Evolutionary conservation across 1,140 invertebrate species (phyloP), one percentile per base, ranked within the genome.

Genomic region (Trypoxylus dichotomus): DNA sequence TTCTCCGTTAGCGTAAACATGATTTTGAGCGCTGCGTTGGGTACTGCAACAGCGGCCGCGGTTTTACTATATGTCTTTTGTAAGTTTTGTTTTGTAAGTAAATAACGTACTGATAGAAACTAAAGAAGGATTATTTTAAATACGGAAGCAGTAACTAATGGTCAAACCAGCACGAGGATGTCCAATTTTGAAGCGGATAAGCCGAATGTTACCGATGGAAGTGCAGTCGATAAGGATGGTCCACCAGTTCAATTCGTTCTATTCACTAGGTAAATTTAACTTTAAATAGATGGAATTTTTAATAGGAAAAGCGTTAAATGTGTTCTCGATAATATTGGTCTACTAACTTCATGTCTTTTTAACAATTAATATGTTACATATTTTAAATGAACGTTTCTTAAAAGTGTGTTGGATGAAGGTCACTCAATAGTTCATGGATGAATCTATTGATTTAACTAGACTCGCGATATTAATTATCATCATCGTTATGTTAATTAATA

Each of bases 261-360:
- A 19, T 78, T 60, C 63, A 78, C 77, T 58, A 78, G 77, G 77
- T 78, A 72, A 58, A 58, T 25, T 10, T 6, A n/a, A 19, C 3
- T 54, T 54, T 68, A 68, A 27, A 29, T 58, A 13, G 7, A 8
- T 58, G 7, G 6, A 0, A 5, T n/a, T 2, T 58, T 8, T 37
- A 37, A 7, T 37, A 37, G 32, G 10, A 37, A 37, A 37, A 37
- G 32, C 32, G 5, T 37, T 37, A 1, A 37, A 37, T 37, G 32
- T 58, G 47, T 11, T 54, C 11, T 13, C 47, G 19, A 37, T 37
- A n/a, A n/a, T n/a, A n/a, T n/a, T n/a, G 32, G 29, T 32, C 29
- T 32, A 32, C 32, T n/a, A n/a, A n/a, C n/a, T n/a, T n/a, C n/a
- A n/a, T n/a, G n/a, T n/a, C n/a, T n/a, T n/a, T n/a, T n/a, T n/a